Evolutionary conservation across 2,113 vertebrate species (phyloP), one percentile per base, ranked within the genome.

Genomic region (Mormyrus lacerda): DNA sequence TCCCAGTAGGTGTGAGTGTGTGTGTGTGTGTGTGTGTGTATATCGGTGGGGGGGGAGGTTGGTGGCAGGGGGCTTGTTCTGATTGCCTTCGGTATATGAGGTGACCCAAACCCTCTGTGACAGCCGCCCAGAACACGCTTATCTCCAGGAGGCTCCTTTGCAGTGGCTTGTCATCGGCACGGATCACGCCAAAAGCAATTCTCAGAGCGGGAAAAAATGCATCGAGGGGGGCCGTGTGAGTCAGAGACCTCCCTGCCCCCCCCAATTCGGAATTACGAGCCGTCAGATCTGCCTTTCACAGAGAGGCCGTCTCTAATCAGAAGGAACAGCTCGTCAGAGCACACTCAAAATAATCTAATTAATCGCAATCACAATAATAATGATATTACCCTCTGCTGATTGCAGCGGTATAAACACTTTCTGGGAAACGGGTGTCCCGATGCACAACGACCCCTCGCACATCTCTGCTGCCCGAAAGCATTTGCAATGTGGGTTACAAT

Each of bases 331-430:
- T 93, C 93, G 93, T 95, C 94, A 94, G 92, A 42, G 85, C 91
- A 93, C 92, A 94, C 92, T 93, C 91, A 91, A 93, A 94, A 94
- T 95, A 95, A 94, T 95, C 92, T 92, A 95, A 96, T 96, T 95
- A 95, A 95, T 94, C 92, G 90, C 93, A 95, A 95, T 96, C 95
- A 92, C 93, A 93, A 93, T 89, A 91, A 91, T 89, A 94, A 94
- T 92, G 92, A 94, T 86, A 94, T 95, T 93, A 93, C 92, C 79
- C 19, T 65, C 90, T 89, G 90, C 90, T 89, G 85, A 88, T 84
- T 84, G 88, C 88, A 24, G 19, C 35, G 39, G 53, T 48, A 27
- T 89, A 24, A 85, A 89, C 51, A 61, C 61, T 79, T 83, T 83
- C 51, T 42, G 4, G 79, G 42, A 61, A 10, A 1, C 6, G n/a